Evolutionary conservation across 1,140 invertebrate species (phyloP).

Genomic region (Aphaenogaster ashmeadi): DNA sequence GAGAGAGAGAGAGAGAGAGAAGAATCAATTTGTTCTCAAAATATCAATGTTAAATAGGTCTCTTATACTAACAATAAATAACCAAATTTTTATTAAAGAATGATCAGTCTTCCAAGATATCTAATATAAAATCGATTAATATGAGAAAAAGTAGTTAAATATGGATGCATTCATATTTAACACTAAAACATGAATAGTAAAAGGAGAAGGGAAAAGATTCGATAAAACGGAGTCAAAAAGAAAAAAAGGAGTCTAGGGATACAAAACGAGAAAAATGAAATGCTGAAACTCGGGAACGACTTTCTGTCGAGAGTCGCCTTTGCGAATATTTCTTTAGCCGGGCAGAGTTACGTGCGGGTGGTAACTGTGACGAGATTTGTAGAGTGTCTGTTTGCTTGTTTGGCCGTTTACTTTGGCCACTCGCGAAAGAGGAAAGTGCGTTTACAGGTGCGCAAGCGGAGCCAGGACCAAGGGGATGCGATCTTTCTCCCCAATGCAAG

Average conservation of each 20-base stretch:
- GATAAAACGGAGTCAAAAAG: constrained; percentile 7
- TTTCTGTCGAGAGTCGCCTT: constrained; percentile 60
- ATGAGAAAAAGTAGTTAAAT: constrained; percentile 5
- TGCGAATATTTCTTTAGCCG: constrained; percentile 63
- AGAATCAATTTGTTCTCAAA: not conserved
- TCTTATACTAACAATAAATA: not conserved
- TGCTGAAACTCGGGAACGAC: constrained; percentile 27
- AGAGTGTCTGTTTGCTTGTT: constrained; percentile 67
- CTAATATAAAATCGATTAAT: not conserved
- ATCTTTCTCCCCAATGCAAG: constrained; percentile 21
- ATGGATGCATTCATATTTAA: not conserved
- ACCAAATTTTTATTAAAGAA: not conserved
- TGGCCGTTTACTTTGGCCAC: constrained; percentile 67
- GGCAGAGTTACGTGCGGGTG: constrained; percentile 50
- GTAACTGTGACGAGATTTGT: constrained; percentile 65
- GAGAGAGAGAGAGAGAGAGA: not conserved
- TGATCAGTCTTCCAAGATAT: not conserved
- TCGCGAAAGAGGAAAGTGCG: constrained; percentile 55
- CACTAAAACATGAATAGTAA: constrained; percentile 14
- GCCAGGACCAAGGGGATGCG: not conserved
- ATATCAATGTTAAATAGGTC: not conserved
- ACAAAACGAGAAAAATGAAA: constrained; percentile 63
- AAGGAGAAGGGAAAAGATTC: not conserved
- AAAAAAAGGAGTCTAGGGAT: constrained; percentile 16
- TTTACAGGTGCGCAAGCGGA: constrained; percentile 26